phyloP scores from a whole-genome alignment of 2,113 vertebrate species.

The Toxotes chatareus region DNA sequence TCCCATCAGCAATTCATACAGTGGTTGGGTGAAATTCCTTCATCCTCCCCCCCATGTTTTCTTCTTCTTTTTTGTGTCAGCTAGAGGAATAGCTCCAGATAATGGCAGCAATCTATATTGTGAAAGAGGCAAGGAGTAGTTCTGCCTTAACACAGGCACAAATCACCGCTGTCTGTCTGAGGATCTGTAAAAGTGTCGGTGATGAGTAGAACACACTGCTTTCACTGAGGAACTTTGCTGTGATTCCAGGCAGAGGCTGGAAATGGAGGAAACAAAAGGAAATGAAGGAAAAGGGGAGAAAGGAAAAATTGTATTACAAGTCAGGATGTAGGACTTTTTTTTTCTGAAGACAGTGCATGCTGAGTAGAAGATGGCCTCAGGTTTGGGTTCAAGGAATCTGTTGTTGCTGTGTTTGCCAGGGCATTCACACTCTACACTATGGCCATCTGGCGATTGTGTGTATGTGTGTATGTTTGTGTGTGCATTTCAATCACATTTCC shows the following conservation, averaged over 20 bases:
- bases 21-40: conserved; percentile 77
- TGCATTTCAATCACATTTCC: background rate
- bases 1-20: conserved; percentile 79
- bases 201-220: conserved; percentile 67
- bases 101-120: conserved; percentile 83
- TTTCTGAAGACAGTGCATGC: conserved; percentile 1
- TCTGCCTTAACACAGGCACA: conserved; percentile 72
- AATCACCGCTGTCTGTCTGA: conserved; percentile 73
- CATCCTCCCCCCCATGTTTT: conserved; percentile 71
- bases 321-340: conserved; percentile 23
- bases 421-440: conserved; percentile 18
- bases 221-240: conserved; percentile 59
- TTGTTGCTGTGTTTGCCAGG: conserved; percentile 21
- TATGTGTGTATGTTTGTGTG: background rate
- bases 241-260: conserved; percentile 51
- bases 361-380: conserved; percentile 45
- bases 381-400: conserved; percentile 51
- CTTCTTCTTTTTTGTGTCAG: conserved; percentile 61
- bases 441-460: conserved; percentile 34
- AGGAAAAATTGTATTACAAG: conserved; percentile 44
- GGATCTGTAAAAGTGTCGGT: conserved; percentile 69
- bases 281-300: conserved; percentile 46
- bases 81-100: conserved; percentile 79
- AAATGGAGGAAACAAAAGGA: conserved; percentile 66
- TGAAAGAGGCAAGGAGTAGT: conserved; percentile 73